A percentile compares a stretch with the other conserved stretches of the same genome.
phyloP scores from a whole-genome alignment of 2,113 vertebrate genomes.

The pig (Sus scrofa) region T2T-Sscrofa CM000824.6:163373501-163374000 shows the following conservation, averaged over 20 bases:
- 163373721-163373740: neutral
- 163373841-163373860: neutral
- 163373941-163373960: slow-evolving; percentile 91
- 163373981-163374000: slow-evolving; percentile 84
- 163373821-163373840: neutral
- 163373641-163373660: neutral
- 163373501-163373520: slow-evolving; percentile 2
- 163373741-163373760: neutral
- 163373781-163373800: neutral
- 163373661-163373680: neutral
- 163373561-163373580: neutral
- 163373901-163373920: neutral
- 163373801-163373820: neutral
- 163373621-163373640: neutral
- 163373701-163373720: neutral
- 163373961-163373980: slow-evolving; percentile 90
- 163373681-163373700: neutral
- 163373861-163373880: neutral
- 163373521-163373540: neutral
- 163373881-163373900: neutral
- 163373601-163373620: neutral
- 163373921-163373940: slow-evolving; percentile 85
- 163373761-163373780: neutral
- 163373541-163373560: neutral
- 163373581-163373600: neutral